Base-by-base conservation (phyloP, 2,113 vertebrate species). In the Salvelinus alpinus region DNA sequence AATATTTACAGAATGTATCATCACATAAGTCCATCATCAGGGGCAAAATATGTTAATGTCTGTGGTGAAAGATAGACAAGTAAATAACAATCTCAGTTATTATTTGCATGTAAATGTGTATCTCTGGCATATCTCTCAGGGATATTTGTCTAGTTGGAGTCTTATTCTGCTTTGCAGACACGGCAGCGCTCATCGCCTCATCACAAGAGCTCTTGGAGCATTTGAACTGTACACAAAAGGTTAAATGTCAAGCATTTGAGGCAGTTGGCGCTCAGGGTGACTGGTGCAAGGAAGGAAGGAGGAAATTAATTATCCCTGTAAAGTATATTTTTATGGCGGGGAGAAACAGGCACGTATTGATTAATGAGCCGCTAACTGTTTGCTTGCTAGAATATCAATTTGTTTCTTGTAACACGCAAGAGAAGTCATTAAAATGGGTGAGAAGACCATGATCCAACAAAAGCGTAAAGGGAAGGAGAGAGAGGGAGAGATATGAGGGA, bases 371-470 rank as follows among this genome's bases (percentile, higher is more conserved):
- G 79, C 89, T 88, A 92, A 88, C 75, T 94, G 93, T 94, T 94
- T 44, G 38, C 38, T 44, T 93, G 92, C 88, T 93, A 90, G 94
- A 94, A 94, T 95, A 94, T 94, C 92, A 95, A 91, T 93, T 88
- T 80, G 92, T 95, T 93, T 93, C 64, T 86, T 89, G 88, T 88
- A 87, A 82, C 81, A 91, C 90, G 89, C 88, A 87, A 92, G 90
- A 90, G 89, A 86, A 94, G 91, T 95, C 91, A 95, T 96, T 95
- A 95, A 94, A 93, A 94, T 88, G 92, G 93, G 91, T 88, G 89
- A 91, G 85, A 88, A 89, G 90, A 92, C 90, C 92, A 91, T 91
- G 90, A 92, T 88, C 91, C 74, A 85, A 89, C 84, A 89, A 91
- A 87, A 18, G 31, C 31, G 57, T 76, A 22, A 7, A 29, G 25